Conservation (phyloP, 2,797 vertebrate species). For the Hylomyscus alleni region DNA sequence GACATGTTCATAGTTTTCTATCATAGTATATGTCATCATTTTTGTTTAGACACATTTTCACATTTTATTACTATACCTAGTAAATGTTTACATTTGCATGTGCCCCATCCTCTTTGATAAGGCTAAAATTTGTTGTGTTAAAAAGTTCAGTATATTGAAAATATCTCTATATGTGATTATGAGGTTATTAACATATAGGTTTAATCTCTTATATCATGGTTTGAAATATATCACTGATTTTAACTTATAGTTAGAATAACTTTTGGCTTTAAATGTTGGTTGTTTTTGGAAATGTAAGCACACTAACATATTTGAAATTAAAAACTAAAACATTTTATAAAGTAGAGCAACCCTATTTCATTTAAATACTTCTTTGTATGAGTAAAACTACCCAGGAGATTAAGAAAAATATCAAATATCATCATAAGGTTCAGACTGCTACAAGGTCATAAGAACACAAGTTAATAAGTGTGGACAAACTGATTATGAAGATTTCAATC, state of each 20-base stretch:
- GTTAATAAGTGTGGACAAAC: background rate
- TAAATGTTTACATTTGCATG: background rate
- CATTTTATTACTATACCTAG: background rate
- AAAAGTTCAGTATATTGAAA: background rate
- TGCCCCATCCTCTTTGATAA: background rate
- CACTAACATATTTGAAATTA: background rate
- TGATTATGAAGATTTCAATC: background rate
- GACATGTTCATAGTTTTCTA: background rate
- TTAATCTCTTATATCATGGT: background rate
- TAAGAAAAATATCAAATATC: background rate
- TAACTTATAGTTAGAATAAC: background rate
- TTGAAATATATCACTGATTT: background rate
- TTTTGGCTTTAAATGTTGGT: background rate
- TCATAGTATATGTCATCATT: background rate
- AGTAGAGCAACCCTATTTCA: background rate
- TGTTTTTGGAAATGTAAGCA: background rate
- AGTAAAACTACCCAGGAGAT: background rate
- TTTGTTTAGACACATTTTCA: background rate
- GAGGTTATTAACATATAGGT: background rate
- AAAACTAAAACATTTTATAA: background rate
- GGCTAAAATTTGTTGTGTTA: background rate
- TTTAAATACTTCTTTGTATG: background rate
- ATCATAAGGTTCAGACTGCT: background rate
- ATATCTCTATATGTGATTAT: background rate
- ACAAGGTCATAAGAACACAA: background rate